Conservation (phyloP, 2,113 vertebrate genomes). For the Litocranius walleri region DNA sequence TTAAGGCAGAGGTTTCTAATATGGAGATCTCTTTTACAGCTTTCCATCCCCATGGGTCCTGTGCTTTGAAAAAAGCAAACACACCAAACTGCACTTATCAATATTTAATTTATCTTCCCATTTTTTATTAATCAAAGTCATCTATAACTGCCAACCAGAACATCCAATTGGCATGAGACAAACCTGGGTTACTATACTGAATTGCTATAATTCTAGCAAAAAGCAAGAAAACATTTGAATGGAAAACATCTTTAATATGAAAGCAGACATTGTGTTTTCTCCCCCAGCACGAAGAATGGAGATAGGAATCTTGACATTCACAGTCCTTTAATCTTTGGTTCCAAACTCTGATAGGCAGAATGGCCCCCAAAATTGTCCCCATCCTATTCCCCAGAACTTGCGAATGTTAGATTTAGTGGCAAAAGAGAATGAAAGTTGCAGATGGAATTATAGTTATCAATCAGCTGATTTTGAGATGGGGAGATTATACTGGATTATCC, state of each 20-base stretch:
- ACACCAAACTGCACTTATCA: conserved; percentile 16
- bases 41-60: neutral
- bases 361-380: neutral
- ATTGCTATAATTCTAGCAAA: conserved; percentile 2
- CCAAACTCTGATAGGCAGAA: neutral
- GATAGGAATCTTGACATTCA: neutral
- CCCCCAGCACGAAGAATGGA: neutral
- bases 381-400: neutral
- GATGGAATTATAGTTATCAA: neutral
- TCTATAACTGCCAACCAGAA: conserved; percentile 14
- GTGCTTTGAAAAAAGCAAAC: conserved; percentile 21
- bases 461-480: neutral
- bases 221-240: neutral
- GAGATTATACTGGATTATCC: neutral
- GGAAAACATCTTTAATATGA: neutral
- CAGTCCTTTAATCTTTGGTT: neutral
- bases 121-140: conserved; percentile 51
- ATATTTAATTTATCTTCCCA: conserved; percentile 54
- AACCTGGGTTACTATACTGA: neutral
- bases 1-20: neutral
- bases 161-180: neutral
- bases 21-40: neutral
- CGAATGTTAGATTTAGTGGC: neutral
- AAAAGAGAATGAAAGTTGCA: neutral
- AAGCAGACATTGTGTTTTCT: neutral